Conservation (phyloP, 2,888 invertebrate genomes). For the Tenthredo distinguenda region DNA sequence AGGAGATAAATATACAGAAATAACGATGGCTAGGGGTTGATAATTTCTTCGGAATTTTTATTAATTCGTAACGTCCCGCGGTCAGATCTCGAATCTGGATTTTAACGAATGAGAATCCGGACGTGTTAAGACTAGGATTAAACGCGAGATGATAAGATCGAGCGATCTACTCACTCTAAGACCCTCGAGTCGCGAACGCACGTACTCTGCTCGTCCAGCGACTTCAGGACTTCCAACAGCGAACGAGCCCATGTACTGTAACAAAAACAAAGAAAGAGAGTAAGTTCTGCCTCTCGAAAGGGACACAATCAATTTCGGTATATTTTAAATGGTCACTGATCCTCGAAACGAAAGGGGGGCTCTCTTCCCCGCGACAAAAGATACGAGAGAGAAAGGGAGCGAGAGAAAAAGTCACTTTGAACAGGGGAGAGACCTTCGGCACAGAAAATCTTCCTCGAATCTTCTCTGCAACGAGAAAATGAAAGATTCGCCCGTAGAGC, state of each 20-base stretch:
- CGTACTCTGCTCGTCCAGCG: slow-evolving; percentile 82
- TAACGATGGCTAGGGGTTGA: not conserved
- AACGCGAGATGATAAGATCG: not conserved
- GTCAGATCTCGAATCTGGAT: not conserved
- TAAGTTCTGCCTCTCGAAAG: slow-evolving; percentile 14
- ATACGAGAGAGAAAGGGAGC: not conserved
- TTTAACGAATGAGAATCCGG: not conserved
- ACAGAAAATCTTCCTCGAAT: not conserved
- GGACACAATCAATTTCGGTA: slow-evolving; percentile 37
- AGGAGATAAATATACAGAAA: not conserved
- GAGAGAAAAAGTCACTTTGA: not conserved
- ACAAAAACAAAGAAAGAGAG: slow-evolving; percentile 70
- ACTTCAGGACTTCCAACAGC: slow-evolving; percentile 86
- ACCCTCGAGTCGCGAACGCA: slow-evolving; percentile 83
- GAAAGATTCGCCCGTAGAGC: not conserved
- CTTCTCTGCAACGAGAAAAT: slow-evolving; percentile 22
- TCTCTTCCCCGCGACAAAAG: not conserved
- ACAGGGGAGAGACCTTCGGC: not conserved
- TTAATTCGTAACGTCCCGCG: not conserved
- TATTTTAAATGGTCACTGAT: slow-evolving; percentile 45
- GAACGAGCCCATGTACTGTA: slow-evolving; percentile 89
- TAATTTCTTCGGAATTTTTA: not conserved
- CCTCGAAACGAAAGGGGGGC: not conserved
- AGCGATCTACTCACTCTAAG: slow-evolving; percentile 80
- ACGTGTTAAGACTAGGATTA: not conserved